Percentiles rank a stretch among this genome's conserved stretches.
Evolutionary conservation across 30 jellyfish, hydroid and myxozoan genomes (phyloP).

Genomic region (Rhopilema esculentum): DNA sequence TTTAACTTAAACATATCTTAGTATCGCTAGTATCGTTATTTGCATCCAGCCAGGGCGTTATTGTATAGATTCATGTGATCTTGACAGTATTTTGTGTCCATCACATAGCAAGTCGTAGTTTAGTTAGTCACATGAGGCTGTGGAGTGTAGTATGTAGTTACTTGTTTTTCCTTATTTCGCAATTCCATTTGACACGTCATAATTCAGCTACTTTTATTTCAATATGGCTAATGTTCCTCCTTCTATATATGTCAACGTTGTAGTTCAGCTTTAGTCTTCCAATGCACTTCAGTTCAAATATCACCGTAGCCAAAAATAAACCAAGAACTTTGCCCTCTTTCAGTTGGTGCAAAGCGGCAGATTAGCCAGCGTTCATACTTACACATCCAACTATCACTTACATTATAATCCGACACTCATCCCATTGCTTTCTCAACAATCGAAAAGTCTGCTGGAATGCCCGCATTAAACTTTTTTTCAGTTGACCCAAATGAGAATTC

Average conservation of each 20-base stretch:
- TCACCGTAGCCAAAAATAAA: conserved; percentile 40
- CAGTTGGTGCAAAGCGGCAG: neutral
- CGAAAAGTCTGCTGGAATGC: conserved; percentile 9
- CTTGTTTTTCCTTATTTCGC: neutral
- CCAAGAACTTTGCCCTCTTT: conserved; percentile 28
- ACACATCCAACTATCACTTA: neutral
- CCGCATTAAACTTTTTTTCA: neutral
- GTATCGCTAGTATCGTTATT: neutral
- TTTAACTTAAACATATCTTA: too few relatives aligned
- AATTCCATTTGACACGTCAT: neutral
- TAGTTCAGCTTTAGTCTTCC: neutral
- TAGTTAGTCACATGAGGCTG: neutral
- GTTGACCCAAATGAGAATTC: neutral
- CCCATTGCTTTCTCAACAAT: conserved; percentile 25
- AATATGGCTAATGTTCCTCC: neutral
- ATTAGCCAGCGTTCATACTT: conserved; percentile 6
- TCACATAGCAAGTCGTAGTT: neutral
- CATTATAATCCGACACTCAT: neutral
- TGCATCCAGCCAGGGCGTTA: neutral
- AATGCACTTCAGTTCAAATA: neutral
- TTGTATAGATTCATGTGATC: neutral
- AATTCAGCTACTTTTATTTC: neutral
- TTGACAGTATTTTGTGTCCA: neutral
- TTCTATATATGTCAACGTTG: neutral
- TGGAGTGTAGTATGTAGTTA: neutral